Evolutionary conservation across 2,797 vertebrate genomes (phyloP).

Genomic region (Holocentrus rufus): DNA sequence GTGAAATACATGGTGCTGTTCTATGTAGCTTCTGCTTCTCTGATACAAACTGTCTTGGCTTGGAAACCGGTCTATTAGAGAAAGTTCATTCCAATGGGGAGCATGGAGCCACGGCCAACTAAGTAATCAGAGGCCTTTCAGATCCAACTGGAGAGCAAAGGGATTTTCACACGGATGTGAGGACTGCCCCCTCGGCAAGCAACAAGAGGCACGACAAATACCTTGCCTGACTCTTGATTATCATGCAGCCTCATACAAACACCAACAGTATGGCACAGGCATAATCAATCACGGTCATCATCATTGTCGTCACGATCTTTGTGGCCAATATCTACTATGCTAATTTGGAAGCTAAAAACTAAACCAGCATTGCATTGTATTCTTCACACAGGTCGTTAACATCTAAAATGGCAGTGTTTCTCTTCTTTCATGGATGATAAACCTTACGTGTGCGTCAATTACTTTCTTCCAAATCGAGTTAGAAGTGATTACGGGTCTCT

Average conservation of each 20-base stretch:
- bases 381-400: conserved; percentile 38
- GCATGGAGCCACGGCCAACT: conserved; percentile 19
- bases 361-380: neutral
- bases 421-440: conserved; percentile 59
- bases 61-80: conserved; percentile 47
- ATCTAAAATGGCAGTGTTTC: conserved; percentile 44
- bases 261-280: conserved; percentile 1
- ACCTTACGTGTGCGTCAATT: conserved; percentile 58
- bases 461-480: conserved; percentile 68
- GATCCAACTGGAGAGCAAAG: conserved; percentile 37
- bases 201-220: conserved; percentile 16
- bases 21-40: conserved; percentile 51
- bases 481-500: conserved; percentile 69
- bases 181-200: conserved; percentile 20
- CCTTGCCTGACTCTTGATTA: conserved; percentile 23
- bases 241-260: conserved; percentile 5
- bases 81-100: conserved; percentile 45
- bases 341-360: conserved; percentile 25
- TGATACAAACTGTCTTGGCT: conserved; percentile 54
- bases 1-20: conserved; percentile 27
- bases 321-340: conserved; percentile 1
- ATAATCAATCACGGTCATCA: conserved; percentile 8
- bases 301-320: neutral
- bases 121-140: conserved; percentile 41
- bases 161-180: conserved; percentile 38